Evolutionary conservation across 2,113 vertebrate species (phyloP).

Genomic region (Plestiodon gilberti): DNA sequence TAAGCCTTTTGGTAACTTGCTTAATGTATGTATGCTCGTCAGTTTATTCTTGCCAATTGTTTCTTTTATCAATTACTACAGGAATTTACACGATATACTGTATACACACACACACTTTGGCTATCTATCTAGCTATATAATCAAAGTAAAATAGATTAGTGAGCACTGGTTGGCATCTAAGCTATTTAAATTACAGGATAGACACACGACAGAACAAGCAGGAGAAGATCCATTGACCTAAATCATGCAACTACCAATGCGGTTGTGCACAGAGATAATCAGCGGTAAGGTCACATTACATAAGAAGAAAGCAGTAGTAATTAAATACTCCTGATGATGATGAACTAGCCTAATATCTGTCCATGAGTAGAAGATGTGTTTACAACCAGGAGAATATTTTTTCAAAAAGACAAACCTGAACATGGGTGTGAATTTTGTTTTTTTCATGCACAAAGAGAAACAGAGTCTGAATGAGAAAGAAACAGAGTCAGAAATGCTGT

Average conservation of each 20-base stretch:
- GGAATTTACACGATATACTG: too few species aligned
- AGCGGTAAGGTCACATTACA: not conserved
- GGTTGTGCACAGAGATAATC: not conserved
- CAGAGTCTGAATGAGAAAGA: too few species aligned
- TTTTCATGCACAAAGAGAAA: not conserved
- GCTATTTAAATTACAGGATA: not conserved
- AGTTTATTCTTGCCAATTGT: not conserved
- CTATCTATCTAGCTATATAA: too few species aligned
- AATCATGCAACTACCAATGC: not conserved
- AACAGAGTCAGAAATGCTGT: not conserved
- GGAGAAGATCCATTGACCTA: fast-evolving
- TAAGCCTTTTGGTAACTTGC: not conserved
- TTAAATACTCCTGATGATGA: not conserved
- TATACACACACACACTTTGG: too few species aligned
- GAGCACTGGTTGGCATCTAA: not conserved
- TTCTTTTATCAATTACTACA: not conserved
- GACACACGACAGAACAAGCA: not conserved
- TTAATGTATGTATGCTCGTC: not conserved
- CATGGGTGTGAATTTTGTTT: not conserved
- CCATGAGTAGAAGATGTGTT: not conserved
- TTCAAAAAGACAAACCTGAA: not conserved
- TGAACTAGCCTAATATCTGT: not conserved
- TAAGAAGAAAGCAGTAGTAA: fast-evolving
- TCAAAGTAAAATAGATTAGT: not conserved
- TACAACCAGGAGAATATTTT: not conserved